Conservation (phyloP, 1,140 invertebrate genomes). For the Leptinotarsa undecemlineata region DNA sequence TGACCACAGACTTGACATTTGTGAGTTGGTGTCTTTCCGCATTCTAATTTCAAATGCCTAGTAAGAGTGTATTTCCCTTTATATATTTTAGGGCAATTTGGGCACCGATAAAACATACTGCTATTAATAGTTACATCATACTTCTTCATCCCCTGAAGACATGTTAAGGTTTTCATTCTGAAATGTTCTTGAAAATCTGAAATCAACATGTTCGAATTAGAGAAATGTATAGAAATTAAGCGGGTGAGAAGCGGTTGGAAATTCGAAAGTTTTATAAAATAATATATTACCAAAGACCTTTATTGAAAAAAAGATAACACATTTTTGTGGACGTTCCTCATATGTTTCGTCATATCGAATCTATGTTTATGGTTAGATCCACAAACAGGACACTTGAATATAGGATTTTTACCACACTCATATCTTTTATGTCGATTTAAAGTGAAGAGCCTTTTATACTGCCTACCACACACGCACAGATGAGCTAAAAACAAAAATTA, state of each 20-base stretch:
- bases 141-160: background rate
- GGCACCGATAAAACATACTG: constrained; percentile 38
- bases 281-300: background rate
- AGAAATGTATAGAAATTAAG: background rate
- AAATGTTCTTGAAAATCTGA: background rate
- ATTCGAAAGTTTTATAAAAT: background rate
- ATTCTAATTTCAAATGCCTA: constrained; percentile 60
- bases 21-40: constrained; percentile 60
- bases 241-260: too few species aligned
- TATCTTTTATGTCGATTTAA: constrained; percentile 40
- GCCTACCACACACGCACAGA: constrained; percentile 35
- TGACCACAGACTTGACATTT: constrained; percentile 57
- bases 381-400: constrained; percentile 66
- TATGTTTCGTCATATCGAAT: constrained; percentile 45
- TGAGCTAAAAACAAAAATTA: constrained; percentile 26
- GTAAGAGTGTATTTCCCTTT: constrained; percentile 59
- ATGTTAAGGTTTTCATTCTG: background rate
- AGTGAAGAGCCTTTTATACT: constrained; percentile 35
- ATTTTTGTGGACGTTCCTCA: constrained; percentile 37
- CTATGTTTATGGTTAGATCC: constrained; percentile 37
- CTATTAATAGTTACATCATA: constrained; percentile 11
- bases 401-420: constrained; percentile 58
- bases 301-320: constrained; percentile 6
- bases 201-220: constrained; percentile 14
- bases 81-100: constrained; percentile 49